Evolutionary conservation across 2,113 vertebrate genomes (phyloP), one percentile per base, ranked within the genome.

Genomic region (Thamnophis sirtalis): DNA sequence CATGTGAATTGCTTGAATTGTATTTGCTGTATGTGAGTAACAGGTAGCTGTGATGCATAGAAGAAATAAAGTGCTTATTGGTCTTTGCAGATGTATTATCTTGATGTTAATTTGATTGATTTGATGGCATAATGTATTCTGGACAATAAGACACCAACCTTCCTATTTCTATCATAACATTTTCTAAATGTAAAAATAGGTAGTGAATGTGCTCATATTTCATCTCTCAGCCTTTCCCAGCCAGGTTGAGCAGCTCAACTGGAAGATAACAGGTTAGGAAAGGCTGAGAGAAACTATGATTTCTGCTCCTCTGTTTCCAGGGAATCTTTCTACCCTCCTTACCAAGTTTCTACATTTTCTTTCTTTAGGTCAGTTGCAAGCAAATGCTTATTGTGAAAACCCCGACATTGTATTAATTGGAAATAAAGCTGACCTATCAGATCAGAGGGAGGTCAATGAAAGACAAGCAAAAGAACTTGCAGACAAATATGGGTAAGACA

Each of bases 361-460:
- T 94, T 94, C 95, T 94, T 94, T 94, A 98, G 98, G 98, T 94
- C 99, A 99, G 95, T 98, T 99, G 21, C 99, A 99, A 98, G 98
- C 99, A 86, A 99, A 99, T 28, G 99, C 99, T 0, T 99, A 99
- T 95, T 99, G 99, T 95, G 99, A 99, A 98, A 99, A 98, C 95
- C 99, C 99, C 60, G 99, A 99, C 89, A 99, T 99, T 11, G 98
- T 99, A 94, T 96, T 99, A 96, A 98, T 99, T 26, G 99, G 99
- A 68, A 99, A 99, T 96, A 99, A 99, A 95, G 98, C 98, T 0
- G 99, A 99, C 95, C 97, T 99, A 92, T 95, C 97, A 1, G 98
- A 99, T 95, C 98, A 99, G 97, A 97, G 99, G 91, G 99, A 99
- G 95, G 99, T 99, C 43, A 98, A 98, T 56, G 99, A 99, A 94